phyloP scores from a whole-genome alignment of 2,113 vertebrate species.

The Phoxinus phoxinus region DNA sequence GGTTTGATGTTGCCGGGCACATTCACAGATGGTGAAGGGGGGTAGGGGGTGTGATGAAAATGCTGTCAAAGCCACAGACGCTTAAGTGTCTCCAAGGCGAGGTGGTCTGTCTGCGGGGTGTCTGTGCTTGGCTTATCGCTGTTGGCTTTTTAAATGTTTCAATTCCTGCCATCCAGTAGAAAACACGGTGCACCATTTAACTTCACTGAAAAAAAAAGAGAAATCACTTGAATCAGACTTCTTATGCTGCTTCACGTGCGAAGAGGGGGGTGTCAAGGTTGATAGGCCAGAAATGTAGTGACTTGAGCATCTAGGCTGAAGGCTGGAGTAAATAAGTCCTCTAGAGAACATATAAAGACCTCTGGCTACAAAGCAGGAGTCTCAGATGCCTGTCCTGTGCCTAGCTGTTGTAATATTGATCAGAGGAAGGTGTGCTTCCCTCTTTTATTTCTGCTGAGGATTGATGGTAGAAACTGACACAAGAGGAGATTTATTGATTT shows the following conservation, averaged over 20 bases:
- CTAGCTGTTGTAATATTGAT: constrained; percentile 46
- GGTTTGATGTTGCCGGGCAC: constrained; percentile 50
- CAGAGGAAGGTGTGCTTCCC: constrained; percentile 14
- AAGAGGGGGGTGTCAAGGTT: constrained; percentile 39
- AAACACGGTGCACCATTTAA: constrained; percentile 48
- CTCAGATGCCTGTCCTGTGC: constrained; percentile 34
- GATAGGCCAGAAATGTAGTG: constrained; percentile 39
- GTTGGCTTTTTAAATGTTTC: constrained; percentile 51
- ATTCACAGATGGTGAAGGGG: constrained; percentile 52
- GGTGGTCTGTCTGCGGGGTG: constrained; percentile 53
- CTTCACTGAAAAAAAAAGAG: constrained; percentile 34
- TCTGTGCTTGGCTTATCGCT: constrained; percentile 52
- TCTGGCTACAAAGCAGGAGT: constrained; percentile 17
- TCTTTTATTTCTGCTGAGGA: constrained; percentile 22
- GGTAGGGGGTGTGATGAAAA: constrained; percentile 46
- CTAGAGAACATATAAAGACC: constrained; percentile 15
- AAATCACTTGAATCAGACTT: constrained; percentile 50
- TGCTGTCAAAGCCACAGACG: constrained; percentile 58
- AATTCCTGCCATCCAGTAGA: constrained; percentile 48
- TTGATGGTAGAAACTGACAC: constrained; percentile 21
- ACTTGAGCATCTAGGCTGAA: constrained; percentile 32
- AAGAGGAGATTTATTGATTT: constrained; percentile 14
- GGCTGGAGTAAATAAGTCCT: constrained; percentile 25
- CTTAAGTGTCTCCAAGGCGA: constrained; percentile 56
- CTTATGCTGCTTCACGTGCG: constrained; percentile 38